Percentiles rank a stretch among this genome's conserved stretches.
These are phyloP conservation scores for Tenthredo mesomela DNA, from an alignment of 2,888 invertebrate species.

Conservation along the genomic window DNA sequence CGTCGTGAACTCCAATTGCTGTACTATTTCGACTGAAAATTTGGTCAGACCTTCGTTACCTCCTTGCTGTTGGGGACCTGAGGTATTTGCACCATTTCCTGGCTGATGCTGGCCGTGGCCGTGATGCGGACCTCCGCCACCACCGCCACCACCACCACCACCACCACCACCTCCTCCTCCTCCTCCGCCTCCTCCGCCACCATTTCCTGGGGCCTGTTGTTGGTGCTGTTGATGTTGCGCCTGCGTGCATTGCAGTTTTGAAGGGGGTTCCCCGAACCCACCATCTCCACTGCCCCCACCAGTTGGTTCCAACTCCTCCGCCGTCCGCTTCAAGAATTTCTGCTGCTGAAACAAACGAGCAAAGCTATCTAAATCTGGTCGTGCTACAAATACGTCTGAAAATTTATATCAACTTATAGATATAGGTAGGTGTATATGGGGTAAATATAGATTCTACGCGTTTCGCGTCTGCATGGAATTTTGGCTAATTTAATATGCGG, in stretches of 20 bases:
- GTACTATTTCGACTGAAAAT: constrained; percentile 95
- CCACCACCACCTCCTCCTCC: constrained; percentile 62
- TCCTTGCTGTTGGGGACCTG: constrained; percentile 64
- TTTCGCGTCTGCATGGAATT: background rate
- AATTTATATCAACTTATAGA: constrained; percentile 27
- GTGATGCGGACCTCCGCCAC: constrained; percentile 69
- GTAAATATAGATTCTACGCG: constrained; percentile 24
- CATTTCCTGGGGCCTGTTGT: constrained; percentile 72
- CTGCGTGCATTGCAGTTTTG: constrained; percentile 85
- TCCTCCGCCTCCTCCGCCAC: constrained; percentile 61
- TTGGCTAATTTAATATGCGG: background rate
- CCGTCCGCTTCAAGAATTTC: constrained; percentile 89
- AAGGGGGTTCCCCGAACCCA: constrained; percentile 86
- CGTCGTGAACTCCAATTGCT: constrained; percentile 93
- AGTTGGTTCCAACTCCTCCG: constrained; percentile 83
- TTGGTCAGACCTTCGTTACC: constrained; percentile 80
- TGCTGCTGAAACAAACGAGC: constrained; percentile 85
- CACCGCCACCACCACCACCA: constrained; percentile 60
- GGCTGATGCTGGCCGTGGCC: constrained; percentile 70
- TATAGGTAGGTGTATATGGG: background rate
- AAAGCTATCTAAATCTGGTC: constrained; percentile 42
- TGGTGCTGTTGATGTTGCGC: constrained; percentile 77
- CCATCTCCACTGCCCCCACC: constrained; percentile 76
- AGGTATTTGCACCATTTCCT: constrained; percentile 68
- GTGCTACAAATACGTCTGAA: constrained; percentile 20